A percentile compares a stretch with the other conserved stretches of the same genome.
These are phyloP conservation scores for Philonicus albiceps DNA, from an alignment of 2,888 invertebrate genomes.

Conservation along the genomic window DNA sequence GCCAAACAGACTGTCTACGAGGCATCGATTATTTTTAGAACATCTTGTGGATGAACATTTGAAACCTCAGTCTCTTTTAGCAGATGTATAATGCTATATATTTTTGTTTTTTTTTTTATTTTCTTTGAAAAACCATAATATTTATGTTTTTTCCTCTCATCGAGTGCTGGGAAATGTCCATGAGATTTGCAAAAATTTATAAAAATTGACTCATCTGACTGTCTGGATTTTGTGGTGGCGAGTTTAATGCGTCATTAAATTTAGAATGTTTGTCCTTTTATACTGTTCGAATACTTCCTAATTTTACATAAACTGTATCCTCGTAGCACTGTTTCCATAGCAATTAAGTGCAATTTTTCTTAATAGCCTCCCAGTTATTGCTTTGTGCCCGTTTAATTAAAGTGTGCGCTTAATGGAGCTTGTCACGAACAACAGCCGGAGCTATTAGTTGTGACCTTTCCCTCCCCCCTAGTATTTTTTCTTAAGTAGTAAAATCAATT, in stretches of 20 bases:
- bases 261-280: not conserved
- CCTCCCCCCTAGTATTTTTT: not conserved
- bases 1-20: not conserved
- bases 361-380: not conserved
- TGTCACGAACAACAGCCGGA: not conserved
- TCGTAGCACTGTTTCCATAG: not conserved
- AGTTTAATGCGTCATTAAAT: not conserved
- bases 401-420: not conserved
- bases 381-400: not conserved
- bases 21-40: not conserved
- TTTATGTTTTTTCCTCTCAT: conserved; percentile 5
- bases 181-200: conserved; percentile 6
- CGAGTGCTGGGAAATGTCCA: not conserved
- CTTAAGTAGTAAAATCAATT: not conserved
- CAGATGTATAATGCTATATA: not conserved
- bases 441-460: not conserved
- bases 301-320: not conserved
- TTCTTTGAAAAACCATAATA: not conserved
- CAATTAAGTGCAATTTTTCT: not conserved
- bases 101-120: no score
- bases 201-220: not conserved
- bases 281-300: not conserved
- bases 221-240: not conserved
- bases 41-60: not conserved
- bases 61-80: not conserved